These are phyloP conservation scores for Brevimyrus niger DNA, from an alignment of 2,113 vertebrate genomes.

Conservation along the genomic window DNA sequence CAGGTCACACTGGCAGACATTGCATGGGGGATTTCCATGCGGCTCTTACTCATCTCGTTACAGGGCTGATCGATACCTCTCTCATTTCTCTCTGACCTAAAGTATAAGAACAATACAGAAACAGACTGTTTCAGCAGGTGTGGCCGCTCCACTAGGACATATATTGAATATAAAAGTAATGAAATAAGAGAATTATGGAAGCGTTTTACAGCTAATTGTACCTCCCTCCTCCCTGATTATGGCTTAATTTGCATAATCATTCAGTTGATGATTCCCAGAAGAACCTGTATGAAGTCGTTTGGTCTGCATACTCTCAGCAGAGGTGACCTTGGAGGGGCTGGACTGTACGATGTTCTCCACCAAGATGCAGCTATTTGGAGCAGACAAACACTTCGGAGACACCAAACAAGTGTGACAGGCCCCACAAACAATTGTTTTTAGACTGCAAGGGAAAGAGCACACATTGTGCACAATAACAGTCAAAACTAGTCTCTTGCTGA, in stretches of 20 bases:
- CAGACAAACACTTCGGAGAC: neutral
- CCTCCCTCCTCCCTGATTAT: slow-evolving; percentile 5
- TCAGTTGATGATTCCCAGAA: neutral
- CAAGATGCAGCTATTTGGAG: neutral
- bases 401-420: neutral
- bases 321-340: neutral
- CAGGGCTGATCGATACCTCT: slow-evolving; percentile 1
- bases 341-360: neutral
- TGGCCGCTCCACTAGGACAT: neutral
- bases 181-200: slow-evolving; percentile 3
- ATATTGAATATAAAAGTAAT: slow-evolving; percentile 10
- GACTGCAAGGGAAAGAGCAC: neutral
- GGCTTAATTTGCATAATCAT: slow-evolving; percentile 9
- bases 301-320: neutral
- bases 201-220: slow-evolving; percentile 6
- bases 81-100: neutral
- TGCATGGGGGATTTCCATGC: neutral
- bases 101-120: neutral
- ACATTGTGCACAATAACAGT: neutral
- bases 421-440: neutral
- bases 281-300: neutral
- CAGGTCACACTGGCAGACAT: neutral
- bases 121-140: slow-evolving; percentile 10
- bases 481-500: neutral
- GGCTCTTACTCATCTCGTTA: neutral